These are phyloP conservation scores for Mellilla xanthometata DNA, from an alignment of 2,888 invertebrate species.

Conservation along the genomic window DNA sequence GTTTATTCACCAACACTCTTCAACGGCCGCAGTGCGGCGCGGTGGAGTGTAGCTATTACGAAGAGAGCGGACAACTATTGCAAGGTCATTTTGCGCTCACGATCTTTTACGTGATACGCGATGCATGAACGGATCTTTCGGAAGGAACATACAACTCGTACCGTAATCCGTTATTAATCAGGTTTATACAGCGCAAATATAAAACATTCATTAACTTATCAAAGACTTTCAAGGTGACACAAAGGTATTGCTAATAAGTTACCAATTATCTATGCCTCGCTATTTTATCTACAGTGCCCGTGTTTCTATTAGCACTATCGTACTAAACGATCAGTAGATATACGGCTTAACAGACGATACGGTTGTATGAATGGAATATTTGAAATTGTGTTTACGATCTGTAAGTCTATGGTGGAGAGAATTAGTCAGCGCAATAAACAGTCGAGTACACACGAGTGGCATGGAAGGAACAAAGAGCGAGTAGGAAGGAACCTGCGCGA, in stretches of 20 bases:
- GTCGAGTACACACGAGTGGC: slow-evolving; percentile 8
- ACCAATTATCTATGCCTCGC: slow-evolving; percentile 19
- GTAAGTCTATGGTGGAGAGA: slow-evolving; percentile 1
- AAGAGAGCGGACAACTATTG: slow-evolving; percentile 2
- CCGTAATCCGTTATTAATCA: no score
- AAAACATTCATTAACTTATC: neutral
- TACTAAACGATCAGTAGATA: slow-evolving; percentile 35
- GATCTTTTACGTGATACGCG: neutral
- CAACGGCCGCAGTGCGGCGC: slow-evolving; percentile 47
- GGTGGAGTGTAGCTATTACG: slow-evolving; percentile 28
- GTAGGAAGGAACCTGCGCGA: slow-evolving; percentile 37
- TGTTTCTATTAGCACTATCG: slow-evolving; percentile 36
- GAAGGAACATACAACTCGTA: no score
- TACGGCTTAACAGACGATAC: slow-evolving; percentile 38
- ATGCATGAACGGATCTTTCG: no score
- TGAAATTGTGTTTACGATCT: slow-evolving; percentile 44
- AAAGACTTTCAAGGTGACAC: neutral
- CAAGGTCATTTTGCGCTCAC: neutral
- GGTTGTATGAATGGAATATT: slow-evolving; percentile 55
- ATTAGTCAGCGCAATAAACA: slow-evolving; percentile 27
- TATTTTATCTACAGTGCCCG: slow-evolving; percentile 30
- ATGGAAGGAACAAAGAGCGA: slow-evolving; percentile 35
- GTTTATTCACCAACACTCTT: slow-evolving; percentile 53
- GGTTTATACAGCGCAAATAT: no score
- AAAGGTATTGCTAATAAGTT: neutral